These are phyloP conservation scores for Phylloscopus collybita DNA, from an alignment of 2,797 vertebrate species.

Conservation along the genomic window DNA sequence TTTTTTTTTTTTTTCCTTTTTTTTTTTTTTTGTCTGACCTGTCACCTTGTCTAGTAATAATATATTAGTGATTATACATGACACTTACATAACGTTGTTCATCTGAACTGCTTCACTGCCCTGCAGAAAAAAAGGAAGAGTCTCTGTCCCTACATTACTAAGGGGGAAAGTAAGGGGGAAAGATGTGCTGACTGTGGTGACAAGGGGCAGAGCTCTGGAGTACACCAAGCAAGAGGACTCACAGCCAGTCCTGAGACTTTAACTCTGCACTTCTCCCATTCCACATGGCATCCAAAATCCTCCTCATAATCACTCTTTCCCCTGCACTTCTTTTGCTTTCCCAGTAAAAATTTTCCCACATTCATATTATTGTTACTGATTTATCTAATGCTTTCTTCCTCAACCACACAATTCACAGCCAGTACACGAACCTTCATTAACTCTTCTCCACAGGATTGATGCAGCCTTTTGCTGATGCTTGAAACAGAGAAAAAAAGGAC, in stretches of 20 bases:
- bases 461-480: background rate
- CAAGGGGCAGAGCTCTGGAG: background rate
- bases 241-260: background rate
- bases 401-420: background rate
- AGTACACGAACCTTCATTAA: background rate
- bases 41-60: slow-evolving; percentile 20
- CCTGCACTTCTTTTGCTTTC: background rate
- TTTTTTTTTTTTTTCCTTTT: background rate
- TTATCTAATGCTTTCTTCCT: background rate
- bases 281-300: background rate
- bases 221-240: background rate
- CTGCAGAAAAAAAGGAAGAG: background rate
- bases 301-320: background rate
- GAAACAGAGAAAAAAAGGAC: background rate
- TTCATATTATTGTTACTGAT: background rate
- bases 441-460: background rate
- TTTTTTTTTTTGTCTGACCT: background rate
- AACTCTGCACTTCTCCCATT: background rate
- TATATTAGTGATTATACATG: slow-evolving; percentile 24
- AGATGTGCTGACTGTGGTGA: background rate
- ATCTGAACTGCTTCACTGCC: slow-evolving; percentile 15
- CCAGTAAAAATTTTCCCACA: background rate
- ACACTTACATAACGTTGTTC: slow-evolving; percentile 20
- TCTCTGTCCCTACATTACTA: background rate
- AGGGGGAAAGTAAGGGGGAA: background rate